Percentiles rank a stretch among this genome's conserved stretches.
These are phyloP conservation scores for Dipodomys spectabilis DNA, from an alignment of 2,113 vertebrate species.

Conservation along the genomic window DNA sequence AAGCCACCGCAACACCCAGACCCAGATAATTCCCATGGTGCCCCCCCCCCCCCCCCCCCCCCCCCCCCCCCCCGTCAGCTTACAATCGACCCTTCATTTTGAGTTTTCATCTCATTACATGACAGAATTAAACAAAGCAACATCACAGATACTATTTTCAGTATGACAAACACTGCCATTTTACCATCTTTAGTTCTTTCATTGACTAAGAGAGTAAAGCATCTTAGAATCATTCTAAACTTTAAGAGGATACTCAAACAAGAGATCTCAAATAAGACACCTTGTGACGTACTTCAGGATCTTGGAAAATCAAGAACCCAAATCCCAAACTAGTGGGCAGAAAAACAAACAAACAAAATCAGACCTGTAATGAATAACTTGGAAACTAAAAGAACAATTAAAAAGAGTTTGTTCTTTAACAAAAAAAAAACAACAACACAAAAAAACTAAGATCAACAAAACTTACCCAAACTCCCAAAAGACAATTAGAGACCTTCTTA, in stretches of 20 bases:
- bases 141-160: neutral
- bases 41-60: too few species aligned
- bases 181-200: neutral
- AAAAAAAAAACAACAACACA: neutral
- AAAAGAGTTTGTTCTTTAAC: neutral
- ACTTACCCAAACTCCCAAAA: neutral
- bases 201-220: neutral
- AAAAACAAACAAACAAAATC: neutral
- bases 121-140: neutral
- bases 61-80: too few species aligned
- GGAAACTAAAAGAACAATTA: neutral
- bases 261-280: neutral
- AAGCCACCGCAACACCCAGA: too few species aligned
- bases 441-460: neutral
- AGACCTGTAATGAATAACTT: too few species aligned
- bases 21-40: too few species aligned
- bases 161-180: fast-evolving
- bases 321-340: neutral
- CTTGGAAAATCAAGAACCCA: neutral
- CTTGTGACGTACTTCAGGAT: neutral
- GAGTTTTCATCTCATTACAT: too few species aligned
- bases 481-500: neutral
- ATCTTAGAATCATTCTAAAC: neutral
- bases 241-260: neutral
- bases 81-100: neutral